These are phyloP conservation scores for Poecilus cupreus DNA, from an alignment of 2,888 invertebrate species.

Conservation along the genomic window DNA sequence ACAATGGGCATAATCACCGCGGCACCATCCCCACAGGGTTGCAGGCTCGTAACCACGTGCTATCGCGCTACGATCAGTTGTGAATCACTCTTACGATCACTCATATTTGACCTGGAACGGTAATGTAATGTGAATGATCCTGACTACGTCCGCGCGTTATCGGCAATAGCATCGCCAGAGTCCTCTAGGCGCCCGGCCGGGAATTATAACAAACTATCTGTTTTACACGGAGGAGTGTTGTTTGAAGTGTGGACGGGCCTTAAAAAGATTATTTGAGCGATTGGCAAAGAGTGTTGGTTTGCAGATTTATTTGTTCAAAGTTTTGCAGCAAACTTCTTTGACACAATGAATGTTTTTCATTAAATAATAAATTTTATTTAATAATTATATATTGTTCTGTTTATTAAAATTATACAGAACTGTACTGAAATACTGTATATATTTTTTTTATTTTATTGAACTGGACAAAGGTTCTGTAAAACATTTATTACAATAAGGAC, in stretches of 20 bases:
- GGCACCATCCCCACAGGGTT: background rate
- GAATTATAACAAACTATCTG: background rate
- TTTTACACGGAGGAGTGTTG: background rate
- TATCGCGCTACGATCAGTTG: background rate
- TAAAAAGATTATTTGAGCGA: too few species aligned
- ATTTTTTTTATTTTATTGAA: too few species aligned
- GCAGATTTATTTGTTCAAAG: background rate
- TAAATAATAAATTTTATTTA: background rate
- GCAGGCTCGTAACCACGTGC: background rate
- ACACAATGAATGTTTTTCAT: too few species aligned
- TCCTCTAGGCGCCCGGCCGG: background rate
- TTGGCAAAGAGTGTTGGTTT: background rate
- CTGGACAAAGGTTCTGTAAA: too few species aligned
- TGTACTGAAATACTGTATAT: too few species aligned
- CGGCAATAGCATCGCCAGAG: background rate
- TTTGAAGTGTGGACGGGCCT: background rate
- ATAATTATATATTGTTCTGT: too few species aligned
- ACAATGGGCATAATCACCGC: constrained; percentile 22
- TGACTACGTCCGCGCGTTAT: background rate
- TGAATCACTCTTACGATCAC: constrained; percentile 11
- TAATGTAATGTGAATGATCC: constrained; percentile 45
- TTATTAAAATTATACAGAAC: too few species aligned
- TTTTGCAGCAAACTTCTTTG: too few species aligned
- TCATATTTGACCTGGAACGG: constrained; percentile 40
- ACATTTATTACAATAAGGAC: too few species aligned